Conservation (phyloP, 2,888 invertebrate genomes). For the Protophormia terraenovae region DNA sequence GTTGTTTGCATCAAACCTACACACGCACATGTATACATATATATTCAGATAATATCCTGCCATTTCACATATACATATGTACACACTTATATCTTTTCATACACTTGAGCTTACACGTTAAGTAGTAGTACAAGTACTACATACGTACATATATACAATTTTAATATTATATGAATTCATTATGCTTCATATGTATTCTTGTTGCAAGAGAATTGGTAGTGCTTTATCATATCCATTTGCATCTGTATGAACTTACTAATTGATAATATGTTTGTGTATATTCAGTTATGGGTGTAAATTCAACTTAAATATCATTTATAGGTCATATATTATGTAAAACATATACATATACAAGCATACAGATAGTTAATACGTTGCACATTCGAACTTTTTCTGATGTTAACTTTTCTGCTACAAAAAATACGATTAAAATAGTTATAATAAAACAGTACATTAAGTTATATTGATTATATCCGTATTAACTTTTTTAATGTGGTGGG, state of each 20-base stretch:
- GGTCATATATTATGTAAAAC: neutral
- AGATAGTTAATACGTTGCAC: neutral
- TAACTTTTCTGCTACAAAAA: neutral
- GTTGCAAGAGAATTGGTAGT: neutral
- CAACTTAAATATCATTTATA: neutral
- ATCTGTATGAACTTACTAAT: neutral
- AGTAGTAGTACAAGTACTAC: no score
- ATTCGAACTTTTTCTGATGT: neutral
- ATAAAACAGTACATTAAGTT: neutral
- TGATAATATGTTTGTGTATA: neutral
- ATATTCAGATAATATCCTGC: no score
- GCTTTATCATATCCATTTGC: neutral
- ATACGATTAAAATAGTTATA: neutral
- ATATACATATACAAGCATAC: neutral
- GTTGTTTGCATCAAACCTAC: neutral
- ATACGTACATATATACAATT: neutral
- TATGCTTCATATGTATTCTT: neutral
- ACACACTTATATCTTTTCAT: neutral
- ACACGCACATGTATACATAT: neutral
- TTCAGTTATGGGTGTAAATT: neutral
- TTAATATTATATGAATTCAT: neutral
- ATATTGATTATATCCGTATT: conserved; percentile 8
- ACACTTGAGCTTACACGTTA: no score
- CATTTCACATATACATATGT: neutral
- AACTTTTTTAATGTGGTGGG: neutral